Base-by-base conservation (phyloP, 2,888 invertebrate genomes). In the Cerastis leucographa region DNA sequence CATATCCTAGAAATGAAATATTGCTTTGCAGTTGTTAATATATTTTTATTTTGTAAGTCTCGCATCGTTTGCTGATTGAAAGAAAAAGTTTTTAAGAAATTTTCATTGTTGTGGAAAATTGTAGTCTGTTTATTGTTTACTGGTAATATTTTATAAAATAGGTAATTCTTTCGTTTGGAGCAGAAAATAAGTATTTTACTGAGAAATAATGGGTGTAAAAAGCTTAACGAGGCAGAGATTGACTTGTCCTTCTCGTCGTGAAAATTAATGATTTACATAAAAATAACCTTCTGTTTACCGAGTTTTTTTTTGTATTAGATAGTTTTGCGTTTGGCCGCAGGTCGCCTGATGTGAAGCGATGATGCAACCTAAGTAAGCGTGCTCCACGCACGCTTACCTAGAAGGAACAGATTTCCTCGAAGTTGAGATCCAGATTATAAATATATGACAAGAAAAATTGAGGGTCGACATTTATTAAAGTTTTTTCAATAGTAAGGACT, bases 21-120 rank as follows among this genome's bases (percentile, higher is more conserved):
- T 82, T 40, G 44, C 51, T 62, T 44, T 59, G 51, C 7, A 61
- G 49, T 84, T 71, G 19, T 74, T 64, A 29, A 69, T 79, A 69
- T 51, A 64, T 80, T 74, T 56, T 82, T 56, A 49, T 73, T 74
- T 59, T 76, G 4, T 59, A 14, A 19, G 40, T 67, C 42, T n/a
- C 17, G 29, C 11, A 17, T 40, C 11, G n/a, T 35, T 29, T 61
- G n/a, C 11, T 51, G 25, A 59, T 51, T 42, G n/a, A 40, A 22
- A 56, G 14, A 49, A 29, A 49, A 65, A 35, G 11, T 29, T 67
- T n/a, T 6, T 1, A 9, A 14, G 5, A 49, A 7, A 9, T 81
- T 67, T 56, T 81, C 62, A 40, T 29, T 44, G 17, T 51, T 69
- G n/a, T 29, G 12, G 22, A 35, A 61, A 35, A 61, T 44, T 62